Evolutionary conservation across 1,140 invertebrate species (phyloP), one percentile per base, ranked within the genome.

Genomic region (Drosophila kohkoa): DNA sequence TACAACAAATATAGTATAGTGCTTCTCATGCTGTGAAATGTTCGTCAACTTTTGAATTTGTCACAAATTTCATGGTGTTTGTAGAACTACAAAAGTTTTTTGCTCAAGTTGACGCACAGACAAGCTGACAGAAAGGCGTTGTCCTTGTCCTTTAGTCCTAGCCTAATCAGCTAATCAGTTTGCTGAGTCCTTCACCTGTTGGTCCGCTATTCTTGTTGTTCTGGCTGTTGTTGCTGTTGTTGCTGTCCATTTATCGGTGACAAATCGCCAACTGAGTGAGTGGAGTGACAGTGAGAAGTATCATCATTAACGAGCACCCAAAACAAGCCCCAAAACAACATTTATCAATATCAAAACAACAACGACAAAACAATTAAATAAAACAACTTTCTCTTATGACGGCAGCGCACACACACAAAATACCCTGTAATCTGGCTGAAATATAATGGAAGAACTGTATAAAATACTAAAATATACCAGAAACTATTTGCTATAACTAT

Each of bases 251-350:
- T 77, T 75, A 86, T 88, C 65, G 55, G 72, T 87, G 82, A 87
- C 82, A 88, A 87, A 87, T 87, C 79, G 77, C 72, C 79, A 77
- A 82, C 38, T 54, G 66, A 74, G 83, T 73, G 75, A 73, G 65
- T 77, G 70, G 41, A 48, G 65, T 88, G 82, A 87, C 82, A 86
- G 77, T 74, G 78, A 74, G 83, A 86, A 79, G 82, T 87, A 86
- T 87, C 82, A 87, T 87, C 82, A 87, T 87, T 87, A 88, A 87
- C 76, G 59, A 80, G 58, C 83, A 66, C 55, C 67, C 67, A 60
- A 75, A 54, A 55, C 80, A 81, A 74, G 20, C 64, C 62, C 30
- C 62, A 70, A 25, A 25, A 71, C 66, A 75, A 82, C 75, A 80
- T 86, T 88, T 79, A 77, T 86, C 82, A 86, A 83, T 72, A 82